These are phyloP conservation scores for Scaptomyza caliginosa DNA, from an alignment of 2,888 invertebrate genomes.

Conservation along the genomic window DNA sequence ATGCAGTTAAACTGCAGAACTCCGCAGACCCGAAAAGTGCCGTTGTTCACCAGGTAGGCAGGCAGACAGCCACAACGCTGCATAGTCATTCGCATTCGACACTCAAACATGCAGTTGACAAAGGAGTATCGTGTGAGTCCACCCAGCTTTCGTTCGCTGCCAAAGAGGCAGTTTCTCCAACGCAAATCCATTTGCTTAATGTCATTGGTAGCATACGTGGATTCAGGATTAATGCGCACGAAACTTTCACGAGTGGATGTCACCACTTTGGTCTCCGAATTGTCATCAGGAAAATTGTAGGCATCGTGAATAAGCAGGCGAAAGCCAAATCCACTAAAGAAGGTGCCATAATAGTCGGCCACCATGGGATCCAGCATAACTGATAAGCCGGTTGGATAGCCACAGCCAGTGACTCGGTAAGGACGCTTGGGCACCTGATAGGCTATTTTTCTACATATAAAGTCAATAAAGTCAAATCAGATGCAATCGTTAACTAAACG, in stretches of 20 bases:
- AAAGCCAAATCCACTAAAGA: slow-evolving; percentile 87
- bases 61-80: slow-evolving; percentile 87
- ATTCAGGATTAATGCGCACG: slow-evolving; percentile 87
- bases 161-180: slow-evolving; percentile 86
- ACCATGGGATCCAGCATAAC: slow-evolving; percentile 86
- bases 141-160: slow-evolving; percentile 84
- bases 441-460: slow-evolving; percentile 74
- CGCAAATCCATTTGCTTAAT: slow-evolving; percentile 85
- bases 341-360: slow-evolving; percentile 87
- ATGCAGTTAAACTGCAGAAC: slow-evolving; percentile 75
- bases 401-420: slow-evolving; percentile 88
- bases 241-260: slow-evolving; percentile 86
- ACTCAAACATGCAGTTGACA: slow-evolving; percentile 88
- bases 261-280: slow-evolving; percentile 86
- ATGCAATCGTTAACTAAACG: not conserved
- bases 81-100: slow-evolving; percentile 85
- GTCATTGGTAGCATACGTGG: slow-evolving; percentile 87
- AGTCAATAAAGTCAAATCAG: no score
- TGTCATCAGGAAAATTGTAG: slow-evolving; percentile 87
- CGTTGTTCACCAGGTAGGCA: slow-evolving; percentile 85
- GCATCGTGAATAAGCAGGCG: slow-evolving; percentile 88
- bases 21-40: slow-evolving; percentile 70
- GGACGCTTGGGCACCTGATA: slow-evolving; percentile 84
- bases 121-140: slow-evolving; percentile 86
- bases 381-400: slow-evolving; percentile 88